Evolutionary conservation across 2,113 vertebrate species (phyloP).

Genomic region (Psephotus haematonotus): DNA sequence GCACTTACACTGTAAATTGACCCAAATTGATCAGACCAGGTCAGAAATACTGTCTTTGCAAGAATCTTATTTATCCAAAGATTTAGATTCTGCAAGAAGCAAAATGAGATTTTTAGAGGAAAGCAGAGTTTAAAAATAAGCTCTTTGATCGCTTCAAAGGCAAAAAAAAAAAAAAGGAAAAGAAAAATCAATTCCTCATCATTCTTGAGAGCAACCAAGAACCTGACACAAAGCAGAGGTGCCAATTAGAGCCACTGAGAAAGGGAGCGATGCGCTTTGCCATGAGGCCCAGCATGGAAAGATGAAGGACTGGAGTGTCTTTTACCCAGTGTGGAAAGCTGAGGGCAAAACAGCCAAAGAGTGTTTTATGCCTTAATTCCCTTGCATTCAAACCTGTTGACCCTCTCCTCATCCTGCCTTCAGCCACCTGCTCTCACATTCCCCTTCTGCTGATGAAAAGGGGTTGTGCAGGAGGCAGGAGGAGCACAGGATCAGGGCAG

Average conservation of each 20-base stretch:
- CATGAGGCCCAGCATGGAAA: not conserved
- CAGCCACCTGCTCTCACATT: not conserved
- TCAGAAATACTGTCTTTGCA: not conserved
- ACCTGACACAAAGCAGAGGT: not conserved
- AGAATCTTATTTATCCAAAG: not conserved
- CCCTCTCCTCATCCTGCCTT: rapidly evolving
- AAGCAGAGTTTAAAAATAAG: conserved; percentile 10
- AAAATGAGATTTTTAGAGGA: not conserved
- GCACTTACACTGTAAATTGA: not conserved
- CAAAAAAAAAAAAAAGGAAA: not conserved
- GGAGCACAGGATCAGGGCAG: not conserved
- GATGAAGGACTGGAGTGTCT: not conserved
- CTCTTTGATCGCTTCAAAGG: not conserved
- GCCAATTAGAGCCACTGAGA: not conserved
- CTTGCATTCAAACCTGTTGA: not conserved
- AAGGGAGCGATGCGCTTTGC: not conserved
- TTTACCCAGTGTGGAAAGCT: not conserved
- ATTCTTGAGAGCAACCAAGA: not conserved
- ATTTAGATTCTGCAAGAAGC: not conserved
- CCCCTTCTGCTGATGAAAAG: not conserved
- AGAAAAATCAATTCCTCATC: not conserved
- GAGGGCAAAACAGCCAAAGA: not conserved
- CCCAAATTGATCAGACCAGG: not conserved
- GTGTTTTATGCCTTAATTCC: not conserved
- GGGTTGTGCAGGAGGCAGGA: not conserved